phyloP scores from a whole-genome alignment of 2,888 invertebrate species.

The Onchidella celtica region DNA sequence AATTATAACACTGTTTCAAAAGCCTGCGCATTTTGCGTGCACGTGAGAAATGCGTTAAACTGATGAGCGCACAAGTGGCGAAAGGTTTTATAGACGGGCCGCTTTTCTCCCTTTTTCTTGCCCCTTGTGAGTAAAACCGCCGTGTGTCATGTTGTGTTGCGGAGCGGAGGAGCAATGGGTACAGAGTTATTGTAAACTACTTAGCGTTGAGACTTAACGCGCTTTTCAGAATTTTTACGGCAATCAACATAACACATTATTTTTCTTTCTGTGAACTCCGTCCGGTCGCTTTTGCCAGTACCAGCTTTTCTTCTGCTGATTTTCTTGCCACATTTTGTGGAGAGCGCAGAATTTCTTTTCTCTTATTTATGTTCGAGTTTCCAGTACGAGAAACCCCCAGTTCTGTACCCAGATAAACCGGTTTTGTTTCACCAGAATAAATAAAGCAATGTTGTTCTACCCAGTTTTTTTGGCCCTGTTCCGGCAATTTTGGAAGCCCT shows the following conservation, averaged over 20 bases:
- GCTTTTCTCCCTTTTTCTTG: too few species aligned
- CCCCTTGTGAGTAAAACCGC: too few species aligned
- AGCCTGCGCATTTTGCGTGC: background rate
- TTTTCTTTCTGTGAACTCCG: background rate
- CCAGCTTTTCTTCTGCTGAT: background rate
- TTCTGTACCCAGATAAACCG: too few species aligned
- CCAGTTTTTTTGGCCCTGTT: too few species aligned
- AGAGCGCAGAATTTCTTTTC: too few species aligned
- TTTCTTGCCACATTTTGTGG: background rate
- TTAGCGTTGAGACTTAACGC: background rate
- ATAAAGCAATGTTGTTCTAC: too few species aligned
- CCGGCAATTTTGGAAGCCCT: too few species aligned
- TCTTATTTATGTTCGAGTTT: too few species aligned
- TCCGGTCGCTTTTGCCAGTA: background rate
- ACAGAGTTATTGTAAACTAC: background rate
- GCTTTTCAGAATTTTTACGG: constrained; percentile 31
- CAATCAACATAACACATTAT: constrained; percentile 24
- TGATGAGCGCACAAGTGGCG: background rate
- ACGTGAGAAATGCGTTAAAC: constrained; percentile 31
- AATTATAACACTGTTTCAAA: constrained; percentile 15
- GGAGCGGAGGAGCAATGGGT: constrained; percentile 6
- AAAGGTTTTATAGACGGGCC: background rate
- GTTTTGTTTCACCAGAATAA: too few species aligned
- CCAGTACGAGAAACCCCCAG: too few species aligned
- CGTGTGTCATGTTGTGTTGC: background rate